Evolutionary conservation across 2,113 vertebrate species (phyloP).

Genomic region (Upupa epops): DNA sequence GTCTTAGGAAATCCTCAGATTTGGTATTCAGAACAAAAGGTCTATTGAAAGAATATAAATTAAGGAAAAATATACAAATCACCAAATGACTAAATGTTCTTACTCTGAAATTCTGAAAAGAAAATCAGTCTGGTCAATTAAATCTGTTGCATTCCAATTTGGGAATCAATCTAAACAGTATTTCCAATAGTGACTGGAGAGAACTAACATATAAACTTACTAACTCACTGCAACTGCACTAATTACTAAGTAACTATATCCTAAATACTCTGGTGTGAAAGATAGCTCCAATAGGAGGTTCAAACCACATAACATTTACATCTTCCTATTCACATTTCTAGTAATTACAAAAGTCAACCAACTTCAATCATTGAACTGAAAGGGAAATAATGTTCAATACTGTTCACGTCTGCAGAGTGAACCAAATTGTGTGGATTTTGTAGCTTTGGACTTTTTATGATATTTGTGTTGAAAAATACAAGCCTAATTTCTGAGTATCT

Average conservation of each 20-base stretch:
- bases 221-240: no score
- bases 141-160: not conserved
- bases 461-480: no score
- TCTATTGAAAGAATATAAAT: not conserved
- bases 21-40: not conserved
- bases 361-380: not conserved
- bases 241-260: no score
- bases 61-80: not conserved
- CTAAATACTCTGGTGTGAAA: not conserved
- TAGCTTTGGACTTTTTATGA: no score
- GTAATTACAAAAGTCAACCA: not conserved
- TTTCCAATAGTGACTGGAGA: not conserved
- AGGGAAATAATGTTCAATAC: not conserved
- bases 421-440: no score
- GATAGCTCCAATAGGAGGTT: not conserved
- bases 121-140: not conserved
- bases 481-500: no score
- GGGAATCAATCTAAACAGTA: not conserved
- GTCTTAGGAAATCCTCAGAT: not conserved
- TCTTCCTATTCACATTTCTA: fast-evolving
- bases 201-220: no score
- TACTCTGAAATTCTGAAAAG: not conserved
- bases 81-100: not conserved
- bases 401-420: no score
- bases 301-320: not conserved